A percentile compares a stretch with the other conserved stretches of the same genome.
Evolutionary conservation across 1,140 invertebrate species (phyloP).

Genomic region (Probaryconus sp.): DNA sequence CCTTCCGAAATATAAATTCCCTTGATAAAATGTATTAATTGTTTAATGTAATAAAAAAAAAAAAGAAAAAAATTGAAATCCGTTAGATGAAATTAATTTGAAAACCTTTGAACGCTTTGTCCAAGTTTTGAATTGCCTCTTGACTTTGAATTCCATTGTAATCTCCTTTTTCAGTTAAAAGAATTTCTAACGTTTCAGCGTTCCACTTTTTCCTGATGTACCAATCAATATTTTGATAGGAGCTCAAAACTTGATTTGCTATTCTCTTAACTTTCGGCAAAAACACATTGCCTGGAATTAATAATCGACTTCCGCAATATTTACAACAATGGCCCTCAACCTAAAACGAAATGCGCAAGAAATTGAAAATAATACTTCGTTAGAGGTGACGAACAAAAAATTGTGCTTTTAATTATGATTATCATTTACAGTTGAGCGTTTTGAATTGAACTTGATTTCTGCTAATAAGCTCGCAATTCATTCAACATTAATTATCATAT

Average conservation of each 20-base stretch:
- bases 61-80: neutral
- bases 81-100: constrained; percentile 2
- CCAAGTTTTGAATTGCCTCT: constrained; percentile 56
- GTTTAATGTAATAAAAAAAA: too few species aligned
- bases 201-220: constrained; percentile 65
- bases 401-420: neutral
- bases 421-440: neutral
- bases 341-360: constrained; percentile 56
- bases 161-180: constrained; percentile 66
- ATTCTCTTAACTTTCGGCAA: constrained; percentile 50
- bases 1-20: too few species aligned
- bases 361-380: neutral
- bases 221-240: constrained; percentile 64
- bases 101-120: constrained; percentile 42
- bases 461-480: neutral
- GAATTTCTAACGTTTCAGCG: constrained; percentile 63
- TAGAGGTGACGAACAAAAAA: neutral
- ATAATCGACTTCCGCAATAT: constrained; percentile 71
- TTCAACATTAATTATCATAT: neutral
- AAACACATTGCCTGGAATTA: constrained; percentile 46
- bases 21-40: too few species aligned
- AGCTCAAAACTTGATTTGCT: constrained; percentile 51
- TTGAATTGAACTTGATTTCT: neutral
- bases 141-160: constrained; percentile 64
- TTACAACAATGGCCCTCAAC: constrained; percentile 74